Evolutionary conservation across 2,113 vertebrate genomes (phyloP), one percentile per base, ranked within the genome.

Genomic region (Riparia riparia): DNA sequence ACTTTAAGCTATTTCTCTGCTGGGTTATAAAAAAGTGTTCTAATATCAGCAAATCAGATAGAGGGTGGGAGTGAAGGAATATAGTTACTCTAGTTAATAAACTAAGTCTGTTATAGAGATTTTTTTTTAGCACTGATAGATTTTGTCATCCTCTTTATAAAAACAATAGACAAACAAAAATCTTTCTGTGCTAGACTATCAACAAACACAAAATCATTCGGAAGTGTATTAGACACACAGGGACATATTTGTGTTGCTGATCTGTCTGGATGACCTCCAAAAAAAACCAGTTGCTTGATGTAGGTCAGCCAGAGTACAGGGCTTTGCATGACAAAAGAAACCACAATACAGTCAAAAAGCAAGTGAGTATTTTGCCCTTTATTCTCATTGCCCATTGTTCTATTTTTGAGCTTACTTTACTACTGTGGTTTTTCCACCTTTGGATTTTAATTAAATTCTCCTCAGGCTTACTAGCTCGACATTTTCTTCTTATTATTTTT

Each of bases 301-400:
- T 39, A 94, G 88, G 54, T 96, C 82, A 96, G 71, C 41, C 71
- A 82, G 61, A 91, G 50, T 93, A 66, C 58, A 73, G 71, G 77
- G n/a, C 14, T 82, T 87, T 73, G 66, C 34, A 69, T 58, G 63
- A 54, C 28, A 86, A 92, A 86, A 80, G 53, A 82, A 49, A 32
- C 34, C 44, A 70, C 12, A 51, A 44, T 53, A 28, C 26, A 80
- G 32, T 85, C 5, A 77, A 70, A 87, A 85, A 82, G 25, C 22
- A 80, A 45, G 66, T 54, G 60, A 8, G 5, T 76, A 57, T 82
- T 89, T 86, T 78, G 39, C 73, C 69, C 71, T 91, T 90, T 96
- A 70, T 90, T 85, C 31, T 88, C 39, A 77, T 32, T 83, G 58
- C 15, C 16, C 17, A 77, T 71, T 83, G 47, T 26, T 28, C 6